These are phyloP conservation scores for Malaclemys terrapin DNA, from an alignment of 2,113 vertebrate species.

Conservation along the genomic window DNA sequence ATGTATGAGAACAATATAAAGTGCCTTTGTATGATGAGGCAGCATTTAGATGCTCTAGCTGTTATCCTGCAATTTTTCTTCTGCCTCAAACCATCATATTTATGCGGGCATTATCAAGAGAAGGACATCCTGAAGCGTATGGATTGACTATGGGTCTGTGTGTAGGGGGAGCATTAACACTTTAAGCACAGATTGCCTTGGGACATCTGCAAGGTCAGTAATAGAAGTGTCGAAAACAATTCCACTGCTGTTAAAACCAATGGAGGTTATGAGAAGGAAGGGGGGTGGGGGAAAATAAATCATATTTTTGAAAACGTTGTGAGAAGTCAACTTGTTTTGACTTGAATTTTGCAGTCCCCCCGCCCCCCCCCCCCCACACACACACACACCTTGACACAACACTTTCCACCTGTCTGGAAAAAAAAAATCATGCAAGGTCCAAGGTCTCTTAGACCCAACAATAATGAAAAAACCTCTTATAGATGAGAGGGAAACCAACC, in stretches of 20 bases:
- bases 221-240: not conserved
- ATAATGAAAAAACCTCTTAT: not conserved
- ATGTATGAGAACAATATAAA: not conserved
- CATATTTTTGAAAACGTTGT: not conserved
- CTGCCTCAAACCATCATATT: not conserved
- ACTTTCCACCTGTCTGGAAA: not conserved
- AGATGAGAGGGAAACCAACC: rapidly evolving
- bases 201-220: not conserved
- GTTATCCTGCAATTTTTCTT: not conserved
- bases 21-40: not conserved
- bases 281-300: not conserved
- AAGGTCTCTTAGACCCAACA: not conserved
- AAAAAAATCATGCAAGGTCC: not conserved
- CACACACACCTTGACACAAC: not conserved
- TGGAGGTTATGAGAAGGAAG: not conserved
- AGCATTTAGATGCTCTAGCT: not conserved
- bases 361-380: no score
- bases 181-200: not conserved
- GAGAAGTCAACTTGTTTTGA: not conserved
- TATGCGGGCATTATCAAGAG: not conserved
- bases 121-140: not conserved
- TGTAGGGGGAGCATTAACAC: not conserved
- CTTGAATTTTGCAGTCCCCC: not conserved
- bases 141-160: no score
- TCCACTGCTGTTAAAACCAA: not conserved